Base-by-base conservation (phyloP, 23 tunicate species). In the Styela clava region DNA sequence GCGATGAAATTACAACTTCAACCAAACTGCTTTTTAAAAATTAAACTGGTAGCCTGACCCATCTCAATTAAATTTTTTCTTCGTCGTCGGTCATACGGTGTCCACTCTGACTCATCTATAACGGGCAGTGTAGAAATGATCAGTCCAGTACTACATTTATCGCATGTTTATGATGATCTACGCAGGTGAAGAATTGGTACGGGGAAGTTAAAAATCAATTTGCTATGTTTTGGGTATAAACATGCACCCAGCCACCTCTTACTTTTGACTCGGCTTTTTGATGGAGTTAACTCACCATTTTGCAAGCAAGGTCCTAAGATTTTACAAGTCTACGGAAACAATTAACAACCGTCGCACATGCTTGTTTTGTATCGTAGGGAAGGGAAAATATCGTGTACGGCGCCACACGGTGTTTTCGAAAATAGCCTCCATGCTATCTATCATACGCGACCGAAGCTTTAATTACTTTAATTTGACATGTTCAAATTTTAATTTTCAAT, bases 211-310 rank as follows among this genome's bases (percentile, higher is more conserved):
- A 26, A 71, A 34, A 31, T 31, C 35, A 30, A 71, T 28, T 71
- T 71, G 77, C 34, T 71, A 28, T 71, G 77, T 71, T 71, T 28
- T 71, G 32, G 77, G 34, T 71, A 71, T 71, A 33, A 71, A 71
- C 77, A 71, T 26, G 5, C 35, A 30, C 77, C 56, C 56, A 7
- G 56, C 56, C 7, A 44, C 56, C 56, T 12, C 56, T 5, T 44
- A 44, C 12, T 44, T 44, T 44, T 44, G 56, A 44, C 56, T 12
- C 56, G 12, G 9, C 56, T 44, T n/a, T n/a, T n/a, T n/a, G n/a
- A n/a, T n/a, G n/a, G n/a, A n/a, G n/a, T n/a, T n/a, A n/a, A n/a
- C n/a, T n/a, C n/a, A n/a, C n/a, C n/a, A n/a, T n/a, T 12, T 44
- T 44, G 12, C 56, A 44, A 44, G 56, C 12, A 44, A 5, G 56